Evolutionary conservation across 2,888 invertebrate genomes (phyloP).

Genomic region (Agriopis leucophaearia): DNA sequence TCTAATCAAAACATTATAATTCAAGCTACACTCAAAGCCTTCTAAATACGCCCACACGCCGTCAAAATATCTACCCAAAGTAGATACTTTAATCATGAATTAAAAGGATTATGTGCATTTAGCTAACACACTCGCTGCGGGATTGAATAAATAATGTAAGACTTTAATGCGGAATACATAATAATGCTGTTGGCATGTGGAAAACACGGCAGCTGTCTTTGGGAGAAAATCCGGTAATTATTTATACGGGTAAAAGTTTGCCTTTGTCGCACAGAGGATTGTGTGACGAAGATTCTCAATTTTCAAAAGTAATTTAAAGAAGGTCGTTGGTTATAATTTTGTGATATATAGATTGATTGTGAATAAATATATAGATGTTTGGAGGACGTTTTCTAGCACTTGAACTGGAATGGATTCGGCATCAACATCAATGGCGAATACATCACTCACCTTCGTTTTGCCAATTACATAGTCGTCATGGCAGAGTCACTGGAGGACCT

Average conservation of each 20-base stretch:
- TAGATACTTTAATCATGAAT: conserved; percentile 33
- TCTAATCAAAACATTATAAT: neutral
- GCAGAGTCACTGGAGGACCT: too few relatives aligned
- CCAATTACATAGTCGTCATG: too few relatives aligned
- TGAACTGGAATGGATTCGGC: too few relatives aligned
- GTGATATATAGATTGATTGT: conserved; percentile 21
- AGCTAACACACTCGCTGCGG: conserved; percentile 30
- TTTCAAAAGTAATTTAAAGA: conserved; percentile 39
- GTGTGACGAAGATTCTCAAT: conserved; percentile 44
- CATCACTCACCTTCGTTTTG: too few relatives aligned
- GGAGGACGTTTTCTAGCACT: too few relatives aligned
- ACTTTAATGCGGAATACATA: conserved; percentile 33
- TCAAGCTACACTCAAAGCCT: neutral
- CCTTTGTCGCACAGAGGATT: conserved; percentile 33
- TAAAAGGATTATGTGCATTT: conserved; percentile 36
- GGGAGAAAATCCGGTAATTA: conserved; percentile 30
- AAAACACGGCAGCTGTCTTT: conserved; percentile 31
- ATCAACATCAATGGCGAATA: too few relatives aligned
- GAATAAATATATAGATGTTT: neutral
- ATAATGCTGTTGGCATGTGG: conserved; percentile 33
- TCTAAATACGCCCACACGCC: conserved; percentile 1
- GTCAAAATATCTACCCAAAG: neutral
- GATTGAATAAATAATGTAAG: conserved; percentile 36
- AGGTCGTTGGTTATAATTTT: conserved; percentile 26
- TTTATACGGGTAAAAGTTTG: conserved; percentile 26